Percentiles rank a stretch among this genome's conserved stretches.
Evolutionary conservation across 2,113 vertebrate species (phyloP).

Genomic region (Dipodomys merriami): DNA sequence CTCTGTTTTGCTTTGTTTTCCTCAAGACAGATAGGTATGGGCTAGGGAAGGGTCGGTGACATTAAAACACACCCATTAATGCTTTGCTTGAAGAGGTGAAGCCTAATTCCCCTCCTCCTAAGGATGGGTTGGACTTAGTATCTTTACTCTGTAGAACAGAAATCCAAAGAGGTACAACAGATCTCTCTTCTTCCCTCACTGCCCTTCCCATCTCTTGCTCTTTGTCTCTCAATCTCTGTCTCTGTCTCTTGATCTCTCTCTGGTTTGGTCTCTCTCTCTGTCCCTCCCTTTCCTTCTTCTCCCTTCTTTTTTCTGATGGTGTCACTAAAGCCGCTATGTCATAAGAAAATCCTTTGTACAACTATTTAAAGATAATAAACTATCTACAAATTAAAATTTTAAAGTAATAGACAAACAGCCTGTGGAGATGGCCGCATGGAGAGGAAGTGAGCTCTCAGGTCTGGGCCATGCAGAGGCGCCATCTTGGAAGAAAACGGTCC

Average conservation of each 20-base stretch:
- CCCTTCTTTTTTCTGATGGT: neutral
- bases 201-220: neutral
- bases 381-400: too few relatives aligned
- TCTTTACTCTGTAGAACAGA: neutral
- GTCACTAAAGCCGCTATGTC: neutral
- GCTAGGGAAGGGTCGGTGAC: neutral
- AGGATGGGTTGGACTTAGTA: neutral
- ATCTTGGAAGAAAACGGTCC: neutral
- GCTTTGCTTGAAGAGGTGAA: neutral
- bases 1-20: neutral
- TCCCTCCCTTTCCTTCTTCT: neutral
- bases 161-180: neutral
- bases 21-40: neutral
- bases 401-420: neutral
- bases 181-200: neutral
- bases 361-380: too few relatives aligned
- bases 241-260: too few relatives aligned
- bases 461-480: neutral
- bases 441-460: neutral
- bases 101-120: neutral
- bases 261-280: neutral
- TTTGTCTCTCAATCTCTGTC: too few relatives aligned
- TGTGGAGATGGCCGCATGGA: neutral
- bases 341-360: neutral
- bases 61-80: neutral